A percentile compares a stretch with the other conserved stretches of the same genome.
Evolutionary conservation across 2,113 vertebrate species (phyloP).

Genomic region (Hassar affinis): DNA sequence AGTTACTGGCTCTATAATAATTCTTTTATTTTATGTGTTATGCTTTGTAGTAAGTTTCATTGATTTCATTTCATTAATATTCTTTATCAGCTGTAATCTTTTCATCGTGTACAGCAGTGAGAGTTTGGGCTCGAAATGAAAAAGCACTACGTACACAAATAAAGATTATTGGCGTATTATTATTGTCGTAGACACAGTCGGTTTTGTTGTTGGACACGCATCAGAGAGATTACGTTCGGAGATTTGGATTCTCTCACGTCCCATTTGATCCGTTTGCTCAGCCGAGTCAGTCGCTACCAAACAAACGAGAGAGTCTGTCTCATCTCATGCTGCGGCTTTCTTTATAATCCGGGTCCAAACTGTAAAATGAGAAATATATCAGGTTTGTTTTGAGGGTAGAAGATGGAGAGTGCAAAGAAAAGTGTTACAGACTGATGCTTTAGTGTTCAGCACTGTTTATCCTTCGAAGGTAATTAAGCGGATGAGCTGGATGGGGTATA

Average conservation of each 20-base stretch:
- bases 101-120: not conserved
- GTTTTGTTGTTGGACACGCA: not conserved
- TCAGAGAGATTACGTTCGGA: not conserved
- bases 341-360: conserved; percentile 10
- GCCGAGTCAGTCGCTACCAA: not conserved
- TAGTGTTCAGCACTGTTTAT: not conserved
- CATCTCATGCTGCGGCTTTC: not conserved
- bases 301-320: not conserved
- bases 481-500: not conserved
- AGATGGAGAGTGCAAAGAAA: not conserved
- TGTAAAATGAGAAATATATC: not conserved
- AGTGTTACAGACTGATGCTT: not conserved
- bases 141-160: not conserved
- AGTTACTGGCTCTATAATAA: not conserved
- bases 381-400: not conserved
- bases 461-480: not conserved
- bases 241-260: conserved; percentile 12
- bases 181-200: not conserved
- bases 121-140: not conserved
- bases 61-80: not conserved
- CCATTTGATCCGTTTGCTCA: not conserved
- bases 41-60: not conserved
- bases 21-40: not conserved
- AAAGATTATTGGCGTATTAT: not conserved
- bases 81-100: not conserved